Evolutionary conservation across 2,797 vertebrate genomes (phyloP), one percentile per base, ranked within the genome.

Genomic region (Falco peregrinus): DNA sequence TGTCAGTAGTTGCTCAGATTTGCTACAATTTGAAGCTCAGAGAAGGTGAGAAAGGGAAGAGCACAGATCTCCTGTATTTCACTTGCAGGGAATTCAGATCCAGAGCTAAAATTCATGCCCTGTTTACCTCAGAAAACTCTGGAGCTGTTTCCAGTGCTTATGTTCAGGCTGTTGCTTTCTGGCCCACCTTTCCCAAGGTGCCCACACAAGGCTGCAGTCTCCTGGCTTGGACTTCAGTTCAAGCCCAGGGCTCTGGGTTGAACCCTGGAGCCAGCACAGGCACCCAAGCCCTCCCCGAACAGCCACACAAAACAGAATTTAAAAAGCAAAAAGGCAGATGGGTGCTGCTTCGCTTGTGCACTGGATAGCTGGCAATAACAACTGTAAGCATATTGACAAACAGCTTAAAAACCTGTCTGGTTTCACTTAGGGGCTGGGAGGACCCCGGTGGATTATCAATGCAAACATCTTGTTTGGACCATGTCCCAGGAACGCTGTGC

Each of bases 371-470:
- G 3, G 78, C 54, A 88, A 28, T 11, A 78, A 77, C 41, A 65
- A 61, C 61, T 4, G 18, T 17, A 54, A 73, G 26, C 7, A 13
- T 16, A 39, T 18, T 59, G 67, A 95, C 47, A 78, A 70, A 69
- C 0, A 6, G 56, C 60, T 88, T 78, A 33, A 33, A 57, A 48
- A 78, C 57, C 26, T 45, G 63, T 65, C 95, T 92, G 90, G 53
- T 87, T 96, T 88, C 71, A 77, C 75, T 92, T 61, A 89, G 25
- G 71, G 84, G 56, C 57, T 96, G 92, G 90, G 90, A 87, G 51
- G 87, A 90, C 37, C 91, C 64, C 87, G 85, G 5, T 47, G 71
- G 73, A 50, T 85, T 88, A 76, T 87, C 74, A 48, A 1, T 7
- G n/a, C 80, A 86, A 89, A 87, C 37, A 75, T 90, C 75, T 92